phyloP scores from a whole-genome alignment of 2,797 vertebrate species.

The Ceryle rudis region DNA sequence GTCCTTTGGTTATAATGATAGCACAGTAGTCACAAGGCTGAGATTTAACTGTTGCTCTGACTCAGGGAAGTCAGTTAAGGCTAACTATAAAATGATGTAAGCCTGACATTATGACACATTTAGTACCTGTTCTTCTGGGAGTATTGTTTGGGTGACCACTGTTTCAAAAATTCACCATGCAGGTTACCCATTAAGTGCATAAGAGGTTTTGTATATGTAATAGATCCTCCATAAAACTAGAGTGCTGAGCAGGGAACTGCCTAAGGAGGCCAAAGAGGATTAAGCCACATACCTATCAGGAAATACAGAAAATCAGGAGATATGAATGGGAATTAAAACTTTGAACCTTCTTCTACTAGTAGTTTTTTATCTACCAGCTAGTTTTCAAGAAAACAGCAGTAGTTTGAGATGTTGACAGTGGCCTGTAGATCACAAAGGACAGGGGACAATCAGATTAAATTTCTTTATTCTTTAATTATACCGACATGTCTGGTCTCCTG shows the following conservation, averaged over 20 bases:
- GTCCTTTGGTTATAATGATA: neutral
- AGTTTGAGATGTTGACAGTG: neutral
- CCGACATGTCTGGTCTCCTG: neutral
- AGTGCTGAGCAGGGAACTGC: neutral
- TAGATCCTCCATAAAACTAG: neutral
- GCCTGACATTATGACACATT: neutral
- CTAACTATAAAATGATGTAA: neutral
- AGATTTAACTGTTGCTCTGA: neutral
- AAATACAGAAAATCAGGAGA: neutral
- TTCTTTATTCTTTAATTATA: neutral
- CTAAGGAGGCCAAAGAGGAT: neutral
- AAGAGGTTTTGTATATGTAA: neutral
- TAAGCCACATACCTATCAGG: neutral
- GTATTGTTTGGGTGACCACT: neutral
- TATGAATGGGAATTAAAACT: neutral
- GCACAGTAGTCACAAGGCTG: neutral
- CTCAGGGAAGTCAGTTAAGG: neutral
- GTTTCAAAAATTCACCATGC: neutral
- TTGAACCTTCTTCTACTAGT: neutral
- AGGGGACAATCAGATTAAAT: neutral
- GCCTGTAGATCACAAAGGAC: neutral
- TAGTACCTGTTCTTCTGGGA: neutral
- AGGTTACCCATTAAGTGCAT: neutral
- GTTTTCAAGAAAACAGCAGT: neutral
- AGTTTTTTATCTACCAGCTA: neutral